Evolutionary conservation across 1,140 invertebrate species (phyloP), one percentile per base, ranked within the genome.

Genomic region (Hirudo medicinalis): DNA sequence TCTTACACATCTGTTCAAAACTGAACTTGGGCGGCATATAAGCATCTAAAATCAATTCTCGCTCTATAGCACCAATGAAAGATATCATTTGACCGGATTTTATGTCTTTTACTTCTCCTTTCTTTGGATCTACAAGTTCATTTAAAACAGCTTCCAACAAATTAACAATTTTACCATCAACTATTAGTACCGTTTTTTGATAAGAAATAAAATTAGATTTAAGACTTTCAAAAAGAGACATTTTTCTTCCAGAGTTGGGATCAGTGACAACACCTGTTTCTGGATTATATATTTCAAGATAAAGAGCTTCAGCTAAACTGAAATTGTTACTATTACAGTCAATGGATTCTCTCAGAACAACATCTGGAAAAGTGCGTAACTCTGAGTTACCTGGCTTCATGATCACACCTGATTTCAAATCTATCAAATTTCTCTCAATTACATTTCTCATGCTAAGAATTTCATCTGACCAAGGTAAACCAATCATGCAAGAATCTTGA

Each of bases 231-330:
- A 63, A 63, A 63, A 63, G 57, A 63, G 57, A 63, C 57, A 63
- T 63, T 63, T 63, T 63, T 22, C 22, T 32, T 63, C 57, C 57
- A 63, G 0, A 22, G 19, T 13, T 63, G 4, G 57, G 57, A n/a
- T 63, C 29, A 32, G 29, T 63, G 0, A n/a, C 22, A 13, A 63
- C 19, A 25, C 57, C 57, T 25, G 57, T 63, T 63, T 63, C 57
- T 63, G 29, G 57, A 63, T 63, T 15, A 32, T 8, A 22, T 25
- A 63, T 22, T 63, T 63, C 57, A 25, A 8, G 29, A 63, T 13
- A 22, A 63, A 63, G 9, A 19, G 57, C 57, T n/a, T 63, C 57
- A 13, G 57, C 57, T 63, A 63, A 63, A 63, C 57, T 63, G 57
- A 25, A 63, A 15, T 63, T 63, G 3, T 32, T 32, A 63, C 57